These are phyloP conservation scores for Trissolcus japonicus DNA, from an alignment of 2,888 invertebrate species.

Conservation along the genomic window DNA sequence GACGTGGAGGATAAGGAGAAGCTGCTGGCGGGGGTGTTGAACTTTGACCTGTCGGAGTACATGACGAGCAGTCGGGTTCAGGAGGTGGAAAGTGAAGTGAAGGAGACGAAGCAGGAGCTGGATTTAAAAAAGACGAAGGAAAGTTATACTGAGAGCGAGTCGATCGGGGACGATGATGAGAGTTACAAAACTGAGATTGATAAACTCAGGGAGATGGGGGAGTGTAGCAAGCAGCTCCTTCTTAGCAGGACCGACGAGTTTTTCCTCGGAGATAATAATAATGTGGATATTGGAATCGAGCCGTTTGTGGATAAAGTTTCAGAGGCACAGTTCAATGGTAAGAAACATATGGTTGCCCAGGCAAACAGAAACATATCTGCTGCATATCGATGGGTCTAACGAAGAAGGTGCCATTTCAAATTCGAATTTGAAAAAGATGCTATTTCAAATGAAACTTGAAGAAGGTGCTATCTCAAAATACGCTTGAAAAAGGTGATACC, in stretches of 20 bases:
- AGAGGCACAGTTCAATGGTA: conserved; percentile 68
- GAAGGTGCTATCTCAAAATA: no score
- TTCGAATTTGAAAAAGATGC: no score
- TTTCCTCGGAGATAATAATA: conserved; percentile 45
- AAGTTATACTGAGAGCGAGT: conserved; percentile 59
- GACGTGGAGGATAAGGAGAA: conserved; percentile 87
- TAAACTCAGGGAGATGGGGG: conserved; percentile 68
- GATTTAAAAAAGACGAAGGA: neutral
- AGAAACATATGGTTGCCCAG: no score
- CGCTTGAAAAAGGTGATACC: no score
- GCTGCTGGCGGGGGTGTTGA: conserved; percentile 82
- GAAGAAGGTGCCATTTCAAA: no score
- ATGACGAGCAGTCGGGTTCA: conserved; percentile 65
- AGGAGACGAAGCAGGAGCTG: conserved; percentile 32
- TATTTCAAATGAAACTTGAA: no score
- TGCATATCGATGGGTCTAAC: no score
- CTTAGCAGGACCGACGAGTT: conserved; percentile 34
- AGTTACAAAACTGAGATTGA: conserved; percentile 70
- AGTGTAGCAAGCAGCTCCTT: conserved; percentile 68
- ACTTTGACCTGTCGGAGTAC: conserved; percentile 78
- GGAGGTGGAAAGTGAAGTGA: conserved; percentile 20
- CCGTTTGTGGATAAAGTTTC: conserved; percentile 60
- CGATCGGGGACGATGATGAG: conserved; percentile 69
- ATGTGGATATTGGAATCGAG: conserved; percentile 54
- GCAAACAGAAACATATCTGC: no score